Evolutionary conservation across 2,888 invertebrate genomes (phyloP), one percentile per base, ranked within the genome.

Genomic region (Arctia plantaginis): DNA sequence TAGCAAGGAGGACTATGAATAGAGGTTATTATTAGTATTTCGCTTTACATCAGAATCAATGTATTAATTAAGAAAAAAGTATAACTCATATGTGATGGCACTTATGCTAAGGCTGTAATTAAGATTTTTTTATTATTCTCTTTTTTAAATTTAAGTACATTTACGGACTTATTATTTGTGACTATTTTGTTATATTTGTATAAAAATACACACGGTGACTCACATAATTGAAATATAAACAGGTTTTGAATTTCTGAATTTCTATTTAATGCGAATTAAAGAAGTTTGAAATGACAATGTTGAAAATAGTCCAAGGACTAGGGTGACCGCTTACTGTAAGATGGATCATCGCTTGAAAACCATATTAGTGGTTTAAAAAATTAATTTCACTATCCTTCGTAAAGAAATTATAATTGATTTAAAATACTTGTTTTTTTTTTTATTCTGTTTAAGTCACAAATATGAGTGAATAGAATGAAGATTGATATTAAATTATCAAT

Each of bases 91-190:
- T 65, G 47, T 71, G 65, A 51, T 65, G 35, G 67, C 65, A 59
- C 69, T 41, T 27, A 66, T 41, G 1, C 41, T 76, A 66, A 65
- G 33, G 66, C 41, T 82, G 51, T 67, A 66, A 13, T 70, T 82
- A 82, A 75, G 82, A 74, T 74, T 65, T 71, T 67, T 23, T 72
- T 66, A n/a, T 65, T 35, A 7, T 35, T n/a, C 3, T 47, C 44
- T n/a, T 64, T 39, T 64, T 15, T 35, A 66, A 1, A 30, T 71
- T 27, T 47, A 66, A 67, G 67, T 67, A 30, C 67, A 67, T 20
- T 4, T 30, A 33, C 10, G 39, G 41, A 7, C 20, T 59, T 59
- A 18, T 59, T 47, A 33, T 62, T 44, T 71, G 8, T 65, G 30
- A 65, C 33, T 59, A 27, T 59, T 59, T 59, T 59, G 59, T 59